Base-by-base conservation (phyloP, 2,797 vertebrate species). In the Falco concolor region DNA sequence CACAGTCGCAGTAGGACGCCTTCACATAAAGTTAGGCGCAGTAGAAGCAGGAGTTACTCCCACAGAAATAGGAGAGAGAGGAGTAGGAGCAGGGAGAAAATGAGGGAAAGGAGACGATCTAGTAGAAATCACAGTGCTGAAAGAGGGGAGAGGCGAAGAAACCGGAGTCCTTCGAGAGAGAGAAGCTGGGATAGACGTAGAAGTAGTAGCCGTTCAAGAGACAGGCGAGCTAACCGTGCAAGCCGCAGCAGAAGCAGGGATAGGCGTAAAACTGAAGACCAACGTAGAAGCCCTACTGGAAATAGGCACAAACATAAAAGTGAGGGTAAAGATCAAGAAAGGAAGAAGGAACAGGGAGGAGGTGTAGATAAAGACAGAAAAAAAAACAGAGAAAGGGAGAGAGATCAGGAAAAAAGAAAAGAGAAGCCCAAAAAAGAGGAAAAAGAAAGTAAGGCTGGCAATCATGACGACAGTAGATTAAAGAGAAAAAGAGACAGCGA, bases 251-350 rank as follows among this genome's bases (percentile, higher is more conserved):
- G 98, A 67, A 98, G 98, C 97, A 97, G 98, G 98, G 98, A 98
- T 92, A 98, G 98, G 24, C 98, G 98, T 93, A 98, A 98, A 96
- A 93, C 97, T 11, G 97, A 98, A 89, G 97, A 98, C 91, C 97
- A 96, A 69, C 98, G 98, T 92, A 98, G 98, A 84, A 99, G 98
- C 97, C 98, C 98, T 52, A 98, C 98, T 96, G 98, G 98, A 95
- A 98, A 98, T 78, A 99, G 98, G 97, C 98, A 98, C 97, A 99
- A 99, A 95, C 99, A 98, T 95, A 99, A 98, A 95, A 98, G 98
- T 44, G 97, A 98, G 91, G 98, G 98, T 87, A 99, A 99, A 81
- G 98, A 99, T 86, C 99, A 98, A 97, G 99, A 99, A 95, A 99
- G 98, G 91, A 98, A 98, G 96, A 99, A 98, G 91, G 99, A 99